Base-by-base conservation (phyloP, 2,888 invertebrate species). In the Notodonta ziczac region DNA sequence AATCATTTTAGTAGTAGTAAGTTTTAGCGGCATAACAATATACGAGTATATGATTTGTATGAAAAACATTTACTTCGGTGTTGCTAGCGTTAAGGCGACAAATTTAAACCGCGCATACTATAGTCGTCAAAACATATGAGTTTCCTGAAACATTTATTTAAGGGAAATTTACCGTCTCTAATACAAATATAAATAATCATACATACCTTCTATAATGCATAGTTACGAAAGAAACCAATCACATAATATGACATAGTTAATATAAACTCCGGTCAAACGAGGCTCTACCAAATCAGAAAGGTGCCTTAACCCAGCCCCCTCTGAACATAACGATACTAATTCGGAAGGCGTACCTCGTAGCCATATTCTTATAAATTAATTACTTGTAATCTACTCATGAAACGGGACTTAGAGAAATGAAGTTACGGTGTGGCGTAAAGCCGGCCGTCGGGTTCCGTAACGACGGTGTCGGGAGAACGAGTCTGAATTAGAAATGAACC, bases 351-450 rank as follows among this genome's bases (percentile, higher is more conserved):
- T 82, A 80, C 81, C 84, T 82, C 80, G 81, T 73, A 82, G 86
- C 91, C 90, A 92, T 93, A 92, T 92, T 93, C 93, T 93, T 93
- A 93, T 93, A 93, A 93, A 93, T 93, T 93, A 93, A 93, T 93
- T 93, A 93, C 93, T 88, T 89, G 93, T 93, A 93, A 93, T 93
- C 93, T 93, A 90, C 93, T 90, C 91, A 86, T 90, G 90, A 88
- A 90, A 89, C 88, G 89, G 87, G 91, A 85, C 90, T 91, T 89
- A 89, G 85, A 85, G 90, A 88, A 91, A 92, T 91, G 91, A 91
- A 93, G 90, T 92, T 92, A 93, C 92, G 86, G 86, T 87, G 80
- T 83, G 76, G 74, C 80, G 79, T 69, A 66, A 65, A 66, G 60
- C 68, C 63, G 66, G 61, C 57, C 59, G 53, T 53, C 40, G 88